phyloP scores from a whole-genome alignment of 64 coral and sea anemone species.

The Pocillopora verrucosa region DNA sequence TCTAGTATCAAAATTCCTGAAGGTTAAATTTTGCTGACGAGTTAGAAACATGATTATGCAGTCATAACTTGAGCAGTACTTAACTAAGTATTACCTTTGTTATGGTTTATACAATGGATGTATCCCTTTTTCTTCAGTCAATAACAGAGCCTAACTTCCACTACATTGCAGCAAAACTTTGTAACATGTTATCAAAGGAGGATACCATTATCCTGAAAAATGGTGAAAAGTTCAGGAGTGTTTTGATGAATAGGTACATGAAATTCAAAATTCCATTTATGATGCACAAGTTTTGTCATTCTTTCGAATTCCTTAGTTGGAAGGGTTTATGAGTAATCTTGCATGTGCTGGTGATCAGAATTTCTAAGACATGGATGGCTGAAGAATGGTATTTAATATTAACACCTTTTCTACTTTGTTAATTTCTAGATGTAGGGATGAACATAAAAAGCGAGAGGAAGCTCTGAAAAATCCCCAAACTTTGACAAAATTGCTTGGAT shows the following conservation, averaged over 20 bases:
- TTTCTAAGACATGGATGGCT: too few relatives aligned
- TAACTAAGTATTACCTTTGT: too few relatives aligned
- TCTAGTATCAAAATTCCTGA: too few relatives aligned
- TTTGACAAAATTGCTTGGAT: slow-evolving; percentile 52
- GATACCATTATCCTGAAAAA: slow-evolving; percentile 20
- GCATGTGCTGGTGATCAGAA: too few relatives aligned
- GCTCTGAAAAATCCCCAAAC: slow-evolving; percentile 31
- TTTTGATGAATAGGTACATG: slow-evolving; percentile 70
- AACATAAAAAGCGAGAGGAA: slow-evolving; percentile 56
- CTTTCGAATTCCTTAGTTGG: too few relatives aligned
- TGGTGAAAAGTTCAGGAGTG: slow-evolving; percentile 58
- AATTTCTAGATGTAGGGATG: slow-evolving; percentile 64
- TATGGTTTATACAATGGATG: too few relatives aligned
- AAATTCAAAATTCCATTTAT: background rate
- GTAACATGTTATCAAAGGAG: slow-evolving; percentile 58
- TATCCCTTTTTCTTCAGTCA: slow-evolving; percentile 46
- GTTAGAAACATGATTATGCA: too few relatives aligned
- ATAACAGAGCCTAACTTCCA: slow-evolving; percentile 76
- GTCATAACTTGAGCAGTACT: too few relatives aligned
- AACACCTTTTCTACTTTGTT: background rate
- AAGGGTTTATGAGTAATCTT: too few relatives aligned
- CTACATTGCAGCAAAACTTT: slow-evolving; percentile 76
- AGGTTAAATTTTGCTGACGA: too few relatives aligned
- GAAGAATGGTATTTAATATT: too few relatives aligned
- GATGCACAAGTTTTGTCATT: background rate